A percentile compares a stretch with the other conserved stretches of the same genome.
phyloP scores from a whole-genome alignment of 2,797 vertebrate species.

The Lophotriccus pileatus region DNA sequence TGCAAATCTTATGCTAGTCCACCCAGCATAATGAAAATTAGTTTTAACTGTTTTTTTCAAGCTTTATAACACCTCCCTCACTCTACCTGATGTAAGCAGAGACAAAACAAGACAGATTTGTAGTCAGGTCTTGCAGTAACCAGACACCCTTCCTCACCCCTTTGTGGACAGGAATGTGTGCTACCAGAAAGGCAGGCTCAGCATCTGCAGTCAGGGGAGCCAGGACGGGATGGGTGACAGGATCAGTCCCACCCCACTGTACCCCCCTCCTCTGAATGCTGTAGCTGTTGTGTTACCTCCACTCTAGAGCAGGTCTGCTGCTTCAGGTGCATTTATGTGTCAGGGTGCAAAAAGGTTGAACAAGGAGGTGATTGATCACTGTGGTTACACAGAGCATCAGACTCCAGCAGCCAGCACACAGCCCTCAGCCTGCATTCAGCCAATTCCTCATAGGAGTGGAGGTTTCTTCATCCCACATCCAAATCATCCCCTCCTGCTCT shows the following conservation, averaged over 20 bases:
- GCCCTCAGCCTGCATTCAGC: background rate
- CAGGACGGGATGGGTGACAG: background rate
- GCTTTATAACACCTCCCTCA: background rate
- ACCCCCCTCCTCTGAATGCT: too few species aligned
- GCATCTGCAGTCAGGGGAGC: rapidly evolving
- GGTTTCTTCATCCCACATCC: background rate
- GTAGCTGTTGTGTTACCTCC: background rate
- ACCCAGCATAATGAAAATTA: background rate
- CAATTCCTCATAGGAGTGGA: background rate
- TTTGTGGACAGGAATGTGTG: rapidly evolving
- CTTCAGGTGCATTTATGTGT: background rate
- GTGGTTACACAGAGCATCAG: background rate
- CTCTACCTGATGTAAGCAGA: background rate
- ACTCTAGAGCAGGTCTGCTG: background rate
- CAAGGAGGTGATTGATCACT: background rate
- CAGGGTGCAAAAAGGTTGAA: background rate
- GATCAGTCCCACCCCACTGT: background rate
- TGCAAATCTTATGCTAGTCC: background rate
- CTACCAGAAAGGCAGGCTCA: rapidly evolving
- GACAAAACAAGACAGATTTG: rapidly evolving
- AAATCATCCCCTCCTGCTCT: background rate
- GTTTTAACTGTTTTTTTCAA: background rate
- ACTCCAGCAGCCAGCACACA: background rate
- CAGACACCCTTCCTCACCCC: background rate
- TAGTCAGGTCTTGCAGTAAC: background rate